A percentile compares a stretch with the other conserved stretches of the same genome.
Conservation (phyloP, 2,113 vertebrate genomes). For the Crotalus viridis region DNA sequence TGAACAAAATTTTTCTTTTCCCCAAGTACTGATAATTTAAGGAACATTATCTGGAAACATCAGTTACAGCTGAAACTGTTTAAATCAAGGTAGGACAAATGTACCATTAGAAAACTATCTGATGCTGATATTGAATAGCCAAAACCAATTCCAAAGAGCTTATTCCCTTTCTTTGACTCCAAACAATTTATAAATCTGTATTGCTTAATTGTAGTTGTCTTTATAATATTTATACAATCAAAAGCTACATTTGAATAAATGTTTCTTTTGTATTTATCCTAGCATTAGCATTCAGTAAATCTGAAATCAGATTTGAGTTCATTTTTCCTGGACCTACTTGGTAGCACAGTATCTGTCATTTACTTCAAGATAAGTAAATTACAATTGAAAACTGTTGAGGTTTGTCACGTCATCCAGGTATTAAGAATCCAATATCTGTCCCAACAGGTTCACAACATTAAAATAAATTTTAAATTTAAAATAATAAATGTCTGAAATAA, state of each 20-base stretch:
- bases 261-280: neutral
- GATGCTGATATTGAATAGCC: neutral
- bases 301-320: neutral
- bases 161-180: neutral
- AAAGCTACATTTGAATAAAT: neutral
- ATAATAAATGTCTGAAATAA: neutral
- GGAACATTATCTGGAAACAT: neutral
- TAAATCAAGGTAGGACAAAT: constrained; percentile 13
- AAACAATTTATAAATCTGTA: neutral
- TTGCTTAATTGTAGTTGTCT: neutral
- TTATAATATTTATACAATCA: neutral
- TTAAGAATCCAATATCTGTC: neutral
- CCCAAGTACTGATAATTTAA: neutral
- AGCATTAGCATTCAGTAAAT: neutral
- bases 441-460: neutral
- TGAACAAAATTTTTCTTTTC: neutral
- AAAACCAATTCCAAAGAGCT: neutral
- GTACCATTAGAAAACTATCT: neutral
- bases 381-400: neutral
- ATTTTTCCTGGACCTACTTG: neutral
- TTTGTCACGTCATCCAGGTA: neutral
- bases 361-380: neutral
- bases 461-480: neutral
- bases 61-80: constrained; percentile 14
- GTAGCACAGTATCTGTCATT: neutral